phyloP scores from a whole-genome alignment of 2,797 vertebrate species.

The Pyrocephalus nanus region DNA sequence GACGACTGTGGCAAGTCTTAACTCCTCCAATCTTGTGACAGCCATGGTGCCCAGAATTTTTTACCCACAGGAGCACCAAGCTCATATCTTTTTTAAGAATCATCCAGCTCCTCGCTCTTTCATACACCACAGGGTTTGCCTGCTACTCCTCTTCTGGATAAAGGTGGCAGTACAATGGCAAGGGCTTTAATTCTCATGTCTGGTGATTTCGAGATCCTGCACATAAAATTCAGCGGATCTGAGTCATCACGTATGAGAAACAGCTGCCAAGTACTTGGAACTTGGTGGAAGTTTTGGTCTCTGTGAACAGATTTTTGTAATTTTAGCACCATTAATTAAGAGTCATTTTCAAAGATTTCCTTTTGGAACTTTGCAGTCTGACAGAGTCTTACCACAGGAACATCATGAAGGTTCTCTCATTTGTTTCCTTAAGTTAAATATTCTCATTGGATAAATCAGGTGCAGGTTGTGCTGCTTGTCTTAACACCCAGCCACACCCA shows the following conservation, averaged over 20 bases:
- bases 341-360: constrained; percentile 27
- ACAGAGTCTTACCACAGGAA: not conserved
- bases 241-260: constrained; percentile 38
- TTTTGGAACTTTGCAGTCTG: constrained; percentile 26
- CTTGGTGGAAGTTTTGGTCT: constrained; percentile 53
- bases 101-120: not conserved
- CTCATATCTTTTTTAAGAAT: not conserved
- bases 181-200: not conserved
- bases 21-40: not conserved
- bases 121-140: fast-evolving
- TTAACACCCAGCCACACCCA: not conserved
- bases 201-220: constrained; percentile 11
- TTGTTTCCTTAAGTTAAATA: not conserved
- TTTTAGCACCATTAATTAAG: constrained; percentile 63
- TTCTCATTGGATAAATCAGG: not conserved
- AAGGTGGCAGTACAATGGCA: not conserved
- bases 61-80: not conserved
- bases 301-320: constrained; percentile 63
- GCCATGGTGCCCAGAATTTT: not conserved
- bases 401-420: not conserved
- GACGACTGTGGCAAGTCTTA: not conserved
- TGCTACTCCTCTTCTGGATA: not conserved
- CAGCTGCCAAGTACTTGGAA: constrained; percentile 61
- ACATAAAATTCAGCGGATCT: constrained; percentile 32
- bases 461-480: not conserved